Conservation (phyloP, 1,140 invertebrate species). For the Oncopodura yosiiana region DNA sequence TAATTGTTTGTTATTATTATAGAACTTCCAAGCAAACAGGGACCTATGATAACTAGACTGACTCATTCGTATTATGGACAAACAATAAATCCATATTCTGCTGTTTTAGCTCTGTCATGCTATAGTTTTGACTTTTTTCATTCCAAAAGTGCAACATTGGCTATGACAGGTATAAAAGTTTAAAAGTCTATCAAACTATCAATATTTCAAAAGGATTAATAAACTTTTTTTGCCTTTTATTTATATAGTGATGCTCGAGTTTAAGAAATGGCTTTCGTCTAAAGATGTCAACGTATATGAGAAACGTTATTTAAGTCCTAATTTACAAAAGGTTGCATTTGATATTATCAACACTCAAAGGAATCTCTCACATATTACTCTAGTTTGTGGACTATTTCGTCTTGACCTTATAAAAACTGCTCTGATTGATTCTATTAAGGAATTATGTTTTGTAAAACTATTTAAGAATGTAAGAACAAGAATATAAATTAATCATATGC, state of each 20-base stretch:
- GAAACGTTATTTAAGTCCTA: conserved; percentile 41
- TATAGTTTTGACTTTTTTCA: no score
- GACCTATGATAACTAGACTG: no score
- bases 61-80: no score
- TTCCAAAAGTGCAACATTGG: no score
- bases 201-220: no score
- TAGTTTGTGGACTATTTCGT: conserved; percentile 47
- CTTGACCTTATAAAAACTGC: conserved; percentile 45
- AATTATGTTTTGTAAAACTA: conserved; percentile 45
- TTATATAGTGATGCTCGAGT: background rate
- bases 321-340: conserved; percentile 52
- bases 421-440: conserved; percentile 46
- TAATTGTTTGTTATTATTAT: no score
- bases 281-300: background rate
- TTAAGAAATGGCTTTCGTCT: background rate
- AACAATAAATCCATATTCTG: no score
- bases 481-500: background rate
- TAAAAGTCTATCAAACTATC: no score
- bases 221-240: no score
- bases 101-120: no score
- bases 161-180: no score
- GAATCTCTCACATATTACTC: conserved; percentile 44
- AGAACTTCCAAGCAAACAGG: no score
- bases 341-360: conserved; percentile 48
- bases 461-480: conserved; percentile 48